phyloP scores from a whole-genome alignment of 2,888 invertebrate species.

The Frankliniella fusca region DNA sequence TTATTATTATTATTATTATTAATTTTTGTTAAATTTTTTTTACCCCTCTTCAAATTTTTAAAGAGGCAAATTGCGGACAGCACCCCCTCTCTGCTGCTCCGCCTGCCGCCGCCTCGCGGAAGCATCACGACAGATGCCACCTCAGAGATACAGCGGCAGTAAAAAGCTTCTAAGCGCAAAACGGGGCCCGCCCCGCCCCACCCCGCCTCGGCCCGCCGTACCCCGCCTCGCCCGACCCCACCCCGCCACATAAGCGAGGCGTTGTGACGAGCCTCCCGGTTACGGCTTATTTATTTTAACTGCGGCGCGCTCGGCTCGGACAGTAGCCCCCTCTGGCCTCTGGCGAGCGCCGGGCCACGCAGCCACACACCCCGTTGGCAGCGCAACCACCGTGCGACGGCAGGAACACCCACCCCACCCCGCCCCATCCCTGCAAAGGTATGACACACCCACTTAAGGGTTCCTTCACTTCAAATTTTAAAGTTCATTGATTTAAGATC shows the following conservation, averaged over 20 bases:
- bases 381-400: background rate
- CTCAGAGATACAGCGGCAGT: too few relatives aligned
- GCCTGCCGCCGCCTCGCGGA: background rate
- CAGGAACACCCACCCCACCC: background rate
- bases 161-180: background rate
- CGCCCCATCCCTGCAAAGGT: background rate
- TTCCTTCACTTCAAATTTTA: too few relatives aligned
- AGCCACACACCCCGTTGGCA: background rate
- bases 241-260: background rate
- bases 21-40: too few relatives aligned
- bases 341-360: background rate
- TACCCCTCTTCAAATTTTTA: too few relatives aligned
- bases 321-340: slow-evolving; percentile 39
- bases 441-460: background rate
- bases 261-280: background rate
- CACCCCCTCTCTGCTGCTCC: background rate
- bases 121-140: too few relatives aligned
- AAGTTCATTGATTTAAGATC: too few relatives aligned
- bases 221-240: background rate
- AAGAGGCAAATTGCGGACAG: background rate
- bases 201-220: background rate
- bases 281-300: background rate
- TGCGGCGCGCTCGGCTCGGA: slow-evolving; percentile 36
- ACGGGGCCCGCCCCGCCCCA: background rate
- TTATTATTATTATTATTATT: too few relatives aligned